Evolutionary conservation across 2,797 vertebrate species (phyloP), one percentile per base, ranked within the genome.

Genomic region (Decapterus maruadsi): DNA sequence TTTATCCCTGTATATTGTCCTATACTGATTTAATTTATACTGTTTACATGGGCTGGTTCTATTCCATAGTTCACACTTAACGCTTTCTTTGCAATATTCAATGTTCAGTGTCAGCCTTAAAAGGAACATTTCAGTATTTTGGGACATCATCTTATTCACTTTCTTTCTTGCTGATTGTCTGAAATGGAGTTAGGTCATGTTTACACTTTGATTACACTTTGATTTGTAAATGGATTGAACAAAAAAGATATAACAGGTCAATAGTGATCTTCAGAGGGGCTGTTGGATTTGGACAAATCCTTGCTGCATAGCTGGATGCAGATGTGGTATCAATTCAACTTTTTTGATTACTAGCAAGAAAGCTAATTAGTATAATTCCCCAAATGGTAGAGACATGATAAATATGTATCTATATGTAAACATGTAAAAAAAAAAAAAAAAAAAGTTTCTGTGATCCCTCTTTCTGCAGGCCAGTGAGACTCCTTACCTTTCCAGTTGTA

Each of bases 401-500:
- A 54, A 6, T 4, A 14, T 40, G n/a, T 59, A 5, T 59, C 36
- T 8, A 14, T 14, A 14, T 3, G 6, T 16, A 22, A 20, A 58
- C 38, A 38, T 11, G 14, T 58, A 1, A 1, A 36, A 36, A 36
- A 36, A 36, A 2, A 2, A 8, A 8, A 8, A 36, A 36, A 36
- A 36, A 6, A 6, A 6, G 34, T 7, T 7, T 6, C 34, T 36
- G 8, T 6, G 34, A 36, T 36, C 34, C 34, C 34, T 6, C 34
- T 36, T 17, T 36, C 46, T 9, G 19, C n/a, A 60, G 31, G 6
- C 14, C n/a, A 66, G 0, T n/a, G 3, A 0, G 57, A 60, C n/a
- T 59, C 82, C 83, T 93, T 94, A 99, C 98, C 98, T 96, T 98
- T 99, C 98, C 98, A 99, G 94, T 98, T 98, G 92, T 98, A 98